Evolutionary conservation across 2,113 vertebrate genomes (phyloP).

Genomic region (Ctenodactylus gundi): DNA sequence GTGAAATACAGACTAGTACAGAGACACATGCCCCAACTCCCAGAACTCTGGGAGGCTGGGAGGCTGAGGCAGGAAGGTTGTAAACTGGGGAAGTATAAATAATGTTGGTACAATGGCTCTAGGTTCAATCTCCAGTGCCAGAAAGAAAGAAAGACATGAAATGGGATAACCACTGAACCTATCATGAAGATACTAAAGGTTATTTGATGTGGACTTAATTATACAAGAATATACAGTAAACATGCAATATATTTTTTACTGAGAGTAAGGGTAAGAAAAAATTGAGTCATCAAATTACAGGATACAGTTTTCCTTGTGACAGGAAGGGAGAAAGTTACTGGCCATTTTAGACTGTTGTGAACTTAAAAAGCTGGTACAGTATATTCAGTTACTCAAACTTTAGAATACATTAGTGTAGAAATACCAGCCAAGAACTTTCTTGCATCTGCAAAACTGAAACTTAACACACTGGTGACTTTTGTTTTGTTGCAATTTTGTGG

Average conservation of each 20-base stretch:
- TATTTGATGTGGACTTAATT: background rate
- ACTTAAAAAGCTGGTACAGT: background rate
- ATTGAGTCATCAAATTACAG: background rate
- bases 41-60: too few relatives aligned
- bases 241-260: background rate
- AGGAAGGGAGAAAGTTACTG: background rate
- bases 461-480: too few relatives aligned
- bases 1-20: too few relatives aligned
- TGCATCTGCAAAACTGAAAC: background rate
- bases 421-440: background rate
- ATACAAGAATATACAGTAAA: background rate
- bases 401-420: background rate
- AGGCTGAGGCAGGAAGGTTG: too few relatives aligned
- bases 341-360: background rate
- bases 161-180: too few relatives aligned
- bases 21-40: too few relatives aligned
- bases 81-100: too few relatives aligned
- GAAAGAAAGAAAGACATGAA: too few relatives aligned
- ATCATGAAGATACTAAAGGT: background rate
- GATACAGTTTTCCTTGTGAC: background rate
- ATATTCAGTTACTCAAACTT: background rate
- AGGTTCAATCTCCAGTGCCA: too few relatives aligned
- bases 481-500: too few relatives aligned
- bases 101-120: too few relatives aligned
- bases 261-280: background rate